These are phyloP conservation scores for Hylaeus volcanicus DNA, from an alignment of 1,140 invertebrate species.

Conservation along the genomic window DNA sequence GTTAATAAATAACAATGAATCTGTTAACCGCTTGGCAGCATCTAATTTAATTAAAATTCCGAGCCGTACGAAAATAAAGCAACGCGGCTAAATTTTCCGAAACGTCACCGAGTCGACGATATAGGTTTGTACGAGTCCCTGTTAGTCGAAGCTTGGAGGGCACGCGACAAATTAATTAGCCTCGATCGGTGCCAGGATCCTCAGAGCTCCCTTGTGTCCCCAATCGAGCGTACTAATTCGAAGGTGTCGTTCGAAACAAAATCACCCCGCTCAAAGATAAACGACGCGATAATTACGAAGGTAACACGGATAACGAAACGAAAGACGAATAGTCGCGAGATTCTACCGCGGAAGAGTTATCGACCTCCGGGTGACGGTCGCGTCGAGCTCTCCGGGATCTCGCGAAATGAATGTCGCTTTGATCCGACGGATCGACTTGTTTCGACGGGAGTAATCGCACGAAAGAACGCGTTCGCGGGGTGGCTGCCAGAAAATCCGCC, in stretches of 20 bases:
- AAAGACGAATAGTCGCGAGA: slow-evolving; percentile 33
- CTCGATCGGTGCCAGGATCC: slow-evolving; percentile 16
- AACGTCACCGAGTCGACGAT: no score
- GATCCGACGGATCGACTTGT: slow-evolving; percentile 32
- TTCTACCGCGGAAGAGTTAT: slow-evolving; percentile 22
- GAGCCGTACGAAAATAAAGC: no score
- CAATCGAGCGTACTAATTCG: slow-evolving; percentile 31
- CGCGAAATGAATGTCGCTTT: slow-evolving; percentile 37
- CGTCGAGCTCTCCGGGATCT: neutral
- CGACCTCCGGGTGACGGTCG: slow-evolving; percentile 13
- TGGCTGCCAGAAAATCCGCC: slow-evolving; percentile 20
- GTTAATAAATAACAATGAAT: no score
- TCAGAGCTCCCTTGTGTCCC: neutral
- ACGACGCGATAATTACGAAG: slow-evolving; percentile 39
- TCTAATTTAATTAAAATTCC: no score
- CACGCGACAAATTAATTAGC: slow-evolving; percentile 3
- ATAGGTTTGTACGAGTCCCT: no score
- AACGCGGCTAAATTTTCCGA: no score
- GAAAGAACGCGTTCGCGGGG: slow-evolving; percentile 24
- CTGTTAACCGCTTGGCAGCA: neutral
- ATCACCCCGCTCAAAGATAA: slow-evolving; percentile 28
- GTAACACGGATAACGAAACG: slow-evolving; percentile 22
- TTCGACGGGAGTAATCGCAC: slow-evolving; percentile 31
- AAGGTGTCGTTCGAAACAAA: neutral
- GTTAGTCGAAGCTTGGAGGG: neutral